Conservation (phyloP, 2,797 vertebrate genomes). For the Falco rusticolus region DNA sequence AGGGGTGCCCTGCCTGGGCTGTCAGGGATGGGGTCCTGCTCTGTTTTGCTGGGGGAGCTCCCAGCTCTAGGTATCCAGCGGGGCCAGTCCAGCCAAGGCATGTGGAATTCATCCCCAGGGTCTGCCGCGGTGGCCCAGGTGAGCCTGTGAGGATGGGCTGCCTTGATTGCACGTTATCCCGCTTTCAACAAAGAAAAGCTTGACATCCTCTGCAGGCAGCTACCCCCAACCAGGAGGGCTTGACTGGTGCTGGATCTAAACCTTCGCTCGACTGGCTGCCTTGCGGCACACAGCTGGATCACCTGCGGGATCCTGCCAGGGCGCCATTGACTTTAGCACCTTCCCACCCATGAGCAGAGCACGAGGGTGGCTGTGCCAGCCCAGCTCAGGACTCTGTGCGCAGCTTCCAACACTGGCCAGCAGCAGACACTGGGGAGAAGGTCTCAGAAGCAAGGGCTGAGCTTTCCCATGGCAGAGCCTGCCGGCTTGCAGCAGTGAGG, state of each 20-base stretch:
- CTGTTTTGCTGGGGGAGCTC: not conserved
- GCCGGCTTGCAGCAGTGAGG: not conserved
- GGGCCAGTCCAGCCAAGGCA: accelerated
- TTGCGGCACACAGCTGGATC: not conserved
- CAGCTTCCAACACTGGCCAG: not conserved
- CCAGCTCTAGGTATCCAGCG: accelerated
- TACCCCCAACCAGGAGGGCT: not conserved
- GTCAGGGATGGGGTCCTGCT: not conserved
- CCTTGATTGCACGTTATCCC: not conserved
- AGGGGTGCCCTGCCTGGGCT: not conserved
- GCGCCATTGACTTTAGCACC: not conserved
- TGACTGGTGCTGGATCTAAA: not conserved
- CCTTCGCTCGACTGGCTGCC: not conserved
- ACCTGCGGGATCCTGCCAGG: not conserved
- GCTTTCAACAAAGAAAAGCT: not conserved
- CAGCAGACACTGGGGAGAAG: not conserved
- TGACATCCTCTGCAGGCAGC: not conserved
- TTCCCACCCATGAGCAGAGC: accelerated
- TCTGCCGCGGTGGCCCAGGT: accelerated
- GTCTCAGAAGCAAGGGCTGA: not conserved
- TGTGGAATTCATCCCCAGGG: not conserved
- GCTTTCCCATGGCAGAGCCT: not conserved
- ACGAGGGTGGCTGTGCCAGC: not conserved
- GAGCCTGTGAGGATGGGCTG: not conserved
- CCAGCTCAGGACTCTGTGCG: not conserved